These are phyloP conservation scores for Malthinus seriepunctatus DNA, from an alignment of 2,888 invertebrate genomes.

Conservation along the genomic window DNA sequence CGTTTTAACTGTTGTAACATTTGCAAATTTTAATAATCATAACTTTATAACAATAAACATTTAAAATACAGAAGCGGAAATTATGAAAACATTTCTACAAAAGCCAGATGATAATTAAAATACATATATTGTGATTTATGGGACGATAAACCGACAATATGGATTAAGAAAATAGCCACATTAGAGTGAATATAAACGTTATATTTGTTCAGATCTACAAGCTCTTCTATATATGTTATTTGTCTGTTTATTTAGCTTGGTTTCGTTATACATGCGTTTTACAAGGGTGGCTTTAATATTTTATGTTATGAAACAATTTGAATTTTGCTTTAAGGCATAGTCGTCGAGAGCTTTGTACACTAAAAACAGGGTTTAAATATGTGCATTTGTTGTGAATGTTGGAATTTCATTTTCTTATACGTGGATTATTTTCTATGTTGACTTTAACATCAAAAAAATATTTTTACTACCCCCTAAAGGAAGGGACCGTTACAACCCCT, in stretches of 20 bases:
- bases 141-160: constrained; percentile 29
- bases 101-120: constrained; percentile 42
- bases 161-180: constrained; percentile 29
- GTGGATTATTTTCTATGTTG: neutral
- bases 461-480: no score
- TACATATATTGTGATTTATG: constrained; percentile 30
- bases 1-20: no score
- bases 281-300: constrained; percentile 16
- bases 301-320: constrained; percentile 21
- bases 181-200: constrained; percentile 13
- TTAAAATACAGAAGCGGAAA: constrained; percentile 40
- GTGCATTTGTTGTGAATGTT: constrained; percentile 4
- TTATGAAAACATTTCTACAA: constrained; percentile 40
- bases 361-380: constrained; percentile 11
- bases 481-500: no score
- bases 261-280: constrained; percentile 9
- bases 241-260: constrained; percentile 25
- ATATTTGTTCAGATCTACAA: constrained; percentile 27
- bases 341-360: constrained; percentile 5
- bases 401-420: constrained; percentile 13
- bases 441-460: no score
- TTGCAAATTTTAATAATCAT: constrained; percentile 4
- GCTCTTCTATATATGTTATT: constrained; percentile 9
- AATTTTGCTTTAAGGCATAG: constrained; percentile 9
- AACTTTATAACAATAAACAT: constrained; percentile 22